Evolutionary conservation across 92 coral and sea anemone genomes (phyloP).

Genomic region (Pocillopora meandrina): DNA sequence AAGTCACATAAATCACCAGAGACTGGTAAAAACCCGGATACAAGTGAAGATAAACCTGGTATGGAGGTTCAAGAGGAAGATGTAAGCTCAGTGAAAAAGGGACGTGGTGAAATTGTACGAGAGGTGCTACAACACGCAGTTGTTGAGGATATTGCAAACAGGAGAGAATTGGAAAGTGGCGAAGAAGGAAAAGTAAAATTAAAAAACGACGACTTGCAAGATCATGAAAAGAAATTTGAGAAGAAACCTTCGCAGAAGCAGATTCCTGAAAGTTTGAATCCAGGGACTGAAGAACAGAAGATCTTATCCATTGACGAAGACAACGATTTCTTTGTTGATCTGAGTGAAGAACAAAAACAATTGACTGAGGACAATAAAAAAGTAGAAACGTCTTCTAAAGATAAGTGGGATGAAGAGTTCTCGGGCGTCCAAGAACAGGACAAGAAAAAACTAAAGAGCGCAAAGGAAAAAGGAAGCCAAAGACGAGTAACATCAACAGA

Average conservation of each 20-base stretch:
- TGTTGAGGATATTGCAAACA: not conserved
- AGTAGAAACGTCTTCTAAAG: not conserved
- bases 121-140: not conserved
- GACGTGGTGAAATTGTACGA: not conserved
- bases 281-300: not conserved
- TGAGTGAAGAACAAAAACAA: not conserved
- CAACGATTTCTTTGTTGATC: no score
- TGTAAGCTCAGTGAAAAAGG: not conserved
- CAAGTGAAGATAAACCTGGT: not conserved
- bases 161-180: not conserved
- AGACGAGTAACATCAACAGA: not conserved
- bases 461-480: not conserved
- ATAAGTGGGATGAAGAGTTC: not conserved
- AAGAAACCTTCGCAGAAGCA: not conserved
- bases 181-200: constrained; percentile 3
- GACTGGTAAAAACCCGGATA: not conserved
- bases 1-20: constrained; percentile 7
- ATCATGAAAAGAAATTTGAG: not conserved
- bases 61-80: not conserved
- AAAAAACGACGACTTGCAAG: not conserved
- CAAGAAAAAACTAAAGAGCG: not conserved
- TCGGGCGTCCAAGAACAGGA: not conserved
- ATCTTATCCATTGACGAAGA: not conserved
- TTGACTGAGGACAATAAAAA: not conserved
- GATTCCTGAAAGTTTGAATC: not conserved